phyloP scores from a whole-genome alignment of 2,113 vertebrate species.

The Agapornis roseicollis region DNA sequence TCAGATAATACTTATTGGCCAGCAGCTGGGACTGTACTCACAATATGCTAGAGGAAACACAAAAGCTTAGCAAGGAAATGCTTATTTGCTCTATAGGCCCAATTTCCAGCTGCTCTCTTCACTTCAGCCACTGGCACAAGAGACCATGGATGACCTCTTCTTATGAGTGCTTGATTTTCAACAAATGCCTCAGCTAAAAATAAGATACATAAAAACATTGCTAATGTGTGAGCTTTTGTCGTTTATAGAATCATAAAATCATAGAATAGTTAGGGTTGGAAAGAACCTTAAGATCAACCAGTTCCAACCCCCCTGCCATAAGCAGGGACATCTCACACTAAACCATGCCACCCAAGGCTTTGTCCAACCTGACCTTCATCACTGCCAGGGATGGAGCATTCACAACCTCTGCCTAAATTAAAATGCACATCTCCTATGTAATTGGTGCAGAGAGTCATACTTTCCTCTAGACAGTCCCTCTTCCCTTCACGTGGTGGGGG shows the following conservation, averaged over 20 bases:
- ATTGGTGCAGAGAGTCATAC: background rate
- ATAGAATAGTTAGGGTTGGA: too few species aligned
- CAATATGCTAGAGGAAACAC: background rate
- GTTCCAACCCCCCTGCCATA: too few species aligned
- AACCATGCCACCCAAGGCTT: too few species aligned
- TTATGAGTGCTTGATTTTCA: background rate
- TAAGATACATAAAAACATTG: background rate
- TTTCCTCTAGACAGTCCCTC: background rate
- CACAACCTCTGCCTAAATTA: too few species aligned
- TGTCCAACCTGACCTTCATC: too few species aligned
- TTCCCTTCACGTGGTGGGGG: background rate
- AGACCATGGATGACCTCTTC: too few species aligned
- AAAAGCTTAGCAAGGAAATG: background rate
- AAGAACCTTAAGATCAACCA: too few species aligned
- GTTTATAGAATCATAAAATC: too few species aligned
- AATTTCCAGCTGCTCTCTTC: background rate
- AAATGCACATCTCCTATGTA: rapidly evolving
- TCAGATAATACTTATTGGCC: background rate
- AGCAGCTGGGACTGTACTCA: too few species aligned
- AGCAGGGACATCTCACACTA: too few species aligned
- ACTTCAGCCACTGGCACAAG: background rate
- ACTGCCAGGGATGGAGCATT: too few species aligned
- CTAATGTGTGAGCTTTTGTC: background rate
- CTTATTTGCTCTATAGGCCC: background rate
- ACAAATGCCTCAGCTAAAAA: background rate